Percentiles rank a stretch among this genome's conserved stretches.
These are phyloP conservation scores for Lapara coniferarum DNA, from an alignment of 2,888 invertebrate genomes.

Conservation along the genomic window DNA sequence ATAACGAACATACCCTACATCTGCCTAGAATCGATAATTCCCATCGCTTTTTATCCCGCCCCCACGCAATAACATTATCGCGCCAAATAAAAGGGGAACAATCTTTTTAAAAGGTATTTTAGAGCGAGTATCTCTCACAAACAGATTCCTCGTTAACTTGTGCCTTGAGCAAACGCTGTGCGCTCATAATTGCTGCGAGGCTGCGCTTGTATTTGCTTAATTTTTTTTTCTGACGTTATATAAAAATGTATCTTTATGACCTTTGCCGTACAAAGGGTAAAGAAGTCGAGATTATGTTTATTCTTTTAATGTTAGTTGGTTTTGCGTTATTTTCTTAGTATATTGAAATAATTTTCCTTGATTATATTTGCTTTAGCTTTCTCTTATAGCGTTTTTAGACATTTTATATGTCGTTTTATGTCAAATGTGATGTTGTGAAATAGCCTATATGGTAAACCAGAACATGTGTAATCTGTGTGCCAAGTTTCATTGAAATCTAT, in stretches of 20 bases:
- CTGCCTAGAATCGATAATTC: slow-evolving; percentile 10
- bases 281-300: background rate
- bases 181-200: slow-evolving; percentile 4
- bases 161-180: slow-evolving; percentile 15
- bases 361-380: background rate
- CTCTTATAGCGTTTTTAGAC: background rate
- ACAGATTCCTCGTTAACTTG: slow-evolving; percentile 21
- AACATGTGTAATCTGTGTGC: no score
- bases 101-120: slow-evolving; percentile 20
- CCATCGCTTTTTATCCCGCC: background rate
- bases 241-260: slow-evolving; percentile 10
- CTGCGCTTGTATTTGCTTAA: slow-evolving; percentile 16
- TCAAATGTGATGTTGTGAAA: no score
- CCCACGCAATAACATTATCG: slow-evolving; percentile 21
- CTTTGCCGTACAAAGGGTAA: slow-evolving; percentile 14
- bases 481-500: no score
- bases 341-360: background rate
- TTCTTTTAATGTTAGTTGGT: background rate
- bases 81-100: slow-evolving; percentile 7
- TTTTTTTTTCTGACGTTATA: slow-evolving; percentile 17
- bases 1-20: background rate
- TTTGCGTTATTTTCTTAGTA: background rate
- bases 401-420: no score
- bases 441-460: no score
- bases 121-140: slow-evolving; percentile 12